These are phyloP conservation scores for Typhlichthys eigenmanni DNA, from an alignment of 2,797 vertebrate genomes.

Conservation along the genomic window DNA sequence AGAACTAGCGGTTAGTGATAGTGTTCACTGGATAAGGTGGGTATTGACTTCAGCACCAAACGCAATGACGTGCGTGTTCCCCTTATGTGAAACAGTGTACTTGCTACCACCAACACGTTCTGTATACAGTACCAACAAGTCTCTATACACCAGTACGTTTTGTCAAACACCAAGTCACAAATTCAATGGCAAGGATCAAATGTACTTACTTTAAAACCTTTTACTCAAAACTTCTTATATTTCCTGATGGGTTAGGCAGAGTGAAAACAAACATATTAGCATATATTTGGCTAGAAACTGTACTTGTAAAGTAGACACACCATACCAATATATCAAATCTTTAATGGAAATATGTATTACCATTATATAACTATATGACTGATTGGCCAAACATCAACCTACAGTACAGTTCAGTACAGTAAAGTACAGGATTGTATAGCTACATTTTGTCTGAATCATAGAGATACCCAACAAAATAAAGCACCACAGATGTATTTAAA, in stretches of 20 bases:
- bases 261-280: slow-evolving; percentile 22
- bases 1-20: slow-evolving; percentile 35
- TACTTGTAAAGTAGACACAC: background rate
- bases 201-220: slow-evolving; percentile 44
- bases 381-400: slow-evolving; percentile 31
- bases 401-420: slow-evolving; percentile 26
- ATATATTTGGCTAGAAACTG: slow-evolving; percentile 11
- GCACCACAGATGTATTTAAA: slow-evolving; percentile 75
- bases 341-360: slow-evolving; percentile 22
- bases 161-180: slow-evolving; percentile 28
- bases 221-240: slow-evolving; percentile 39
- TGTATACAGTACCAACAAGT: slow-evolving; percentile 9
- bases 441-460: slow-evolving; percentile 73
- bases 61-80: slow-evolving; percentile 53
- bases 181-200: slow-evolving; percentile 21
- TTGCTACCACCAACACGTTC: slow-evolving; percentile 42
- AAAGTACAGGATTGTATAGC: slow-evolving; percentile 68
- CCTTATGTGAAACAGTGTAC: slow-evolving; percentile 19
- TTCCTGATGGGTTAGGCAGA: slow-evolving; percentile 57
- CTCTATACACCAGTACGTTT: slow-evolving; percentile 37
- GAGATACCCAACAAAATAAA: slow-evolving; percentile 65
- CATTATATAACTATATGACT: slow-evolving; percentile 25
- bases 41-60: slow-evolving; percentile 65
- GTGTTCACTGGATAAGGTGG: slow-evolving; percentile 61
- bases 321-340: slow-evolving; percentile 8